Evolutionary conservation across 2,888 invertebrate genomes (phyloP).

Genomic region (Chloroclystis v-ata): DNA sequence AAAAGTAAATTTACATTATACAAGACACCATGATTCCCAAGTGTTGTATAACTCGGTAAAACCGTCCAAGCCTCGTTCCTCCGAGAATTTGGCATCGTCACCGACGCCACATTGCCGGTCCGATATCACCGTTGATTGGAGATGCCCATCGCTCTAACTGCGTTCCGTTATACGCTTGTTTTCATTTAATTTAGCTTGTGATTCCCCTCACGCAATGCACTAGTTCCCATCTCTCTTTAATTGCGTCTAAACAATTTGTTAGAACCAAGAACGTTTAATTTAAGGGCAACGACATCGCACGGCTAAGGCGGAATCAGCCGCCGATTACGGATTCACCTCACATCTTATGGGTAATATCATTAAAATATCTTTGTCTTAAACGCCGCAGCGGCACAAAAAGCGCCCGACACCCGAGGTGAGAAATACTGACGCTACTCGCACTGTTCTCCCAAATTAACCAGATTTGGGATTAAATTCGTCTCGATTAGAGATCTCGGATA

Average conservation of each 20-base stretch:
- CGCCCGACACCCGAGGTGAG: conserved; percentile 68
- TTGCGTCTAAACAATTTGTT: conserved; percentile 70
- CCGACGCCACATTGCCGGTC: conserved; percentile 25
- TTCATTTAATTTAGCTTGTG: conserved; percentile 74
- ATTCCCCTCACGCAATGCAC: conserved; percentile 68
- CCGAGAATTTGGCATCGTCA: conserved; percentile 22
- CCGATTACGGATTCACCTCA: conserved; percentile 73
- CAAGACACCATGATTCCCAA: too few relatives aligned
- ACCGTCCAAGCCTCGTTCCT: conserved; percentile 5
- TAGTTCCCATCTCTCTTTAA: conserved; percentile 70
- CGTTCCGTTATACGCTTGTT: conserved; percentile 62
- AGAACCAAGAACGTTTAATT: conserved; percentile 59
- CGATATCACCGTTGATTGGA: conserved; percentile 65
- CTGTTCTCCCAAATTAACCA: conserved; percentile 53
- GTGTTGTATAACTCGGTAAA: background rate
- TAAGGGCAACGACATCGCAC: conserved; percentile 71
- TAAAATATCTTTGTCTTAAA: conserved; percentile 77
- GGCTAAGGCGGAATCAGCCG: conserved; percentile 54
- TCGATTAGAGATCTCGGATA: conserved; percentile 37
- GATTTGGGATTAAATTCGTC: conserved; percentile 52
- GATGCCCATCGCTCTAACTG: conserved; percentile 50
- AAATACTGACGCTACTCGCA: conserved; percentile 60
- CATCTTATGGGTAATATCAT: conserved; percentile 74
- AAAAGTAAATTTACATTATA: too few relatives aligned
- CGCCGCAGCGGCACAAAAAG: conserved; percentile 68